These are phyloP conservation scores for Tinamus guttatus DNA, from an alignment of 2,113 vertebrate species.

Conservation along the genomic window DNA sequence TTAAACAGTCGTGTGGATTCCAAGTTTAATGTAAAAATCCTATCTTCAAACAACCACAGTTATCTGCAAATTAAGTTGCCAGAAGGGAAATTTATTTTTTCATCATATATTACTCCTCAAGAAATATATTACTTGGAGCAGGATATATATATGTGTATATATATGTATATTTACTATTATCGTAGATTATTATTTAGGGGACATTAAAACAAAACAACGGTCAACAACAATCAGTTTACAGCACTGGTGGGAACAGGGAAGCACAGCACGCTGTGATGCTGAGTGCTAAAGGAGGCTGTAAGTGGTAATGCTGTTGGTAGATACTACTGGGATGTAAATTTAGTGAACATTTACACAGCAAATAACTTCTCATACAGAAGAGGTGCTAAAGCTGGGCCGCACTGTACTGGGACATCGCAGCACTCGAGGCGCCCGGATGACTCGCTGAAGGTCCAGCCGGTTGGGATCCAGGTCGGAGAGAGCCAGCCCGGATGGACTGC, in stretches of 20 bases:
- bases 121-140: slow-evolving; percentile 60
- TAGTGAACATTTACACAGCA: background rate
- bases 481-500: background rate
- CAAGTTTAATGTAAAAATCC: slow-evolving; percentile 72
- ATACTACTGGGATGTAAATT: background rate
- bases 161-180: slow-evolving; percentile 13
- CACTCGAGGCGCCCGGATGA: background rate
- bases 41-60: slow-evolving; percentile 61
- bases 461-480: background rate
- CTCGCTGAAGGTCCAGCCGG: background rate
- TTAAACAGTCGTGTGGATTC: slow-evolving; percentile 78
- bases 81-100: slow-evolving; percentile 70
- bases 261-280: background rate
- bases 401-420: background rate
- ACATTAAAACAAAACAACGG: slow-evolving; percentile 65
- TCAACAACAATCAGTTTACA: slow-evolving; percentile 63
- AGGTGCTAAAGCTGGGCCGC: background rate
- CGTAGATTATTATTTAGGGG: slow-evolving; percentile 70
- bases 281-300: background rate
- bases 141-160: background rate
- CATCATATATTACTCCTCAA: slow-evolving; percentile 55
- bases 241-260: slow-evolving; percentile 29
- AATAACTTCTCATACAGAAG: background rate
- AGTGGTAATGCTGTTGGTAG: background rate
- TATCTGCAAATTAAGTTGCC: slow-evolving; percentile 79